These are phyloP conservation scores for Idris sp. DNA, from an alignment of 1,140 invertebrate genomes.

Conservation along the genomic window DNA sequence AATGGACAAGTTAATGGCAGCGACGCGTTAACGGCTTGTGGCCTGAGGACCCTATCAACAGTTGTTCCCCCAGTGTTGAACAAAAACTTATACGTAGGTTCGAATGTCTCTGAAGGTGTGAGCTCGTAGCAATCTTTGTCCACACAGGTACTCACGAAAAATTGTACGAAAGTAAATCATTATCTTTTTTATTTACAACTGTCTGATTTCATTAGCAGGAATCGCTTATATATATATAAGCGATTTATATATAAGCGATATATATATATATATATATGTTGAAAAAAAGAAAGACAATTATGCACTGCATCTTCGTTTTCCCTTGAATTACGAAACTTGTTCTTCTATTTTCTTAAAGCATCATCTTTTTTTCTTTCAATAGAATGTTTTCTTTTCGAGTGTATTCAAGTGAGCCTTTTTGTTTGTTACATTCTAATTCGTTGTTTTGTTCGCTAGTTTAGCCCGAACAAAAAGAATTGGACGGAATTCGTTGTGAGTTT, in stretches of 20 bases:
- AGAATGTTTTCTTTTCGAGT: neutral
- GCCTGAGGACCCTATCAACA: slow-evolving; percentile 57
- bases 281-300: no score
- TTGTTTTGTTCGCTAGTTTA: slow-evolving; percentile 28
- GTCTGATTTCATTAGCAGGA: no score
- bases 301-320: no score
- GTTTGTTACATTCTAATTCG: neutral
- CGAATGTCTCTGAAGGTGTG: slow-evolving; percentile 45
- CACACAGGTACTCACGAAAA: neutral
- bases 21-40: slow-evolving; percentile 53
- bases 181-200: no score
- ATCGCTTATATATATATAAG: no score
- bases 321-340: no score
- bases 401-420: slow-evolving; percentile 1
- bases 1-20: slow-evolving; percentile 58
- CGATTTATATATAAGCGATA: no score
- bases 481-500: slow-evolving; percentile 26
- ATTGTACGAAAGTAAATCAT: neutral
- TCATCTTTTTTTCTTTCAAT: no score
- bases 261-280: no score
- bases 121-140: slow-evolving; percentile 32
- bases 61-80: slow-evolving; percentile 29
- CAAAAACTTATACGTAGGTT: slow-evolving; percentile 49
- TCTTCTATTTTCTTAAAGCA: no score
- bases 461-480: slow-evolving; percentile 48